Base-by-base conservation (phyloP, 2,888 invertebrate genomes). In the Nasonia oneida region DNA sequence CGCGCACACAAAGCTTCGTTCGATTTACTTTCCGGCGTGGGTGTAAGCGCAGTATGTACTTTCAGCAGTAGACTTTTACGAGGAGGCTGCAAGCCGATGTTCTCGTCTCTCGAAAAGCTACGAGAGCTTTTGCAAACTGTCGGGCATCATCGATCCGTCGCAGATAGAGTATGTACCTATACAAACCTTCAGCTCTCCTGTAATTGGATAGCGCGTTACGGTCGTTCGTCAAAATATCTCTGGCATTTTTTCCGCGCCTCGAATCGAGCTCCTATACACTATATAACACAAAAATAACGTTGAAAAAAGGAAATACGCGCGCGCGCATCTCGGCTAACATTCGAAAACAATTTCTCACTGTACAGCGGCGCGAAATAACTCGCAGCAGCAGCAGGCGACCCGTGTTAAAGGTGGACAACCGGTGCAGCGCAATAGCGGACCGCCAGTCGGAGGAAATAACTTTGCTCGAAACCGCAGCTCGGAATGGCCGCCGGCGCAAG, bases 51-150 rank as follows among this genome's bases (percentile, higher is more conserved):
- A 57, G 15, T 18, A 15, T 57, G 23, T 29, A 37, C 57, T 67
- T 61, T 77, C 29, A 71, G 73, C 82, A 57, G 57, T 64, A 57
- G 78, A 84, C 73, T 86, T 84, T 86, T 86, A 84, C 77, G 86
- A 81, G 73, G 57, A 80, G 3, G 23, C 67, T 50, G 70, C 29
- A 18, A 67, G 14, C 6, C 15, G 50, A 15, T 53, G 15, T 15
- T 53, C 15, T 50, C 42, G 12, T 29, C 78, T 64, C 78, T 74
- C 39, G 50, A 67, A 79, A 83, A 74, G 47, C 64, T 67, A 29
- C 23, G 18, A 37, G 37, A 50, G 50, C 77, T 61, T 77, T 70
- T 50, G 81, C 67, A 76, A 81, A 81, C 64, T 39, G 23, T 37
- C 57, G 53, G 2, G 33, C 29, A 78, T 81, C 29, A 78, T 81